Conservation (phyloP, 2,888 invertebrate genomes). For the Oscheius myriophilus region DNA sequence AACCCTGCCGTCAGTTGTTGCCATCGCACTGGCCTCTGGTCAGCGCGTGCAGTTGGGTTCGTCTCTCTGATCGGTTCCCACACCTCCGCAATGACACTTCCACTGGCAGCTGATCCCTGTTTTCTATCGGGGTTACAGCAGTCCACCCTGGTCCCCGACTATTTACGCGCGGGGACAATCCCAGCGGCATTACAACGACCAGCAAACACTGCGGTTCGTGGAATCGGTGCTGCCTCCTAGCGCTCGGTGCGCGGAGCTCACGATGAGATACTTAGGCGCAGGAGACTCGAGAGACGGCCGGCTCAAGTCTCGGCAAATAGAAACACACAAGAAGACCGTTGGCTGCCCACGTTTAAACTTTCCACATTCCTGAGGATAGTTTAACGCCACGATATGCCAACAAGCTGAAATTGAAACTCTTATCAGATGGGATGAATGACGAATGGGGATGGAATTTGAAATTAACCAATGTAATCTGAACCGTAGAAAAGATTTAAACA, state of each 20-base stretch:
- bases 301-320: conserved; percentile 30
- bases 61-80: background rate
- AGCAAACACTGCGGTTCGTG: conserved; percentile 28
- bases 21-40: too few relatives aligned
- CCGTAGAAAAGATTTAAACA: too few relatives aligned
- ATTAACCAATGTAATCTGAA: too few relatives aligned
- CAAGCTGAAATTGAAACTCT: background rate
- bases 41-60: background rate
- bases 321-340: conserved; percentile 29
- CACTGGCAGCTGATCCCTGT: conserved; percentile 1
- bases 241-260: conserved; percentile 25
- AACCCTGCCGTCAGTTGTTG: too few relatives aligned
- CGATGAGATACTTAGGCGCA: conserved; percentile 31
- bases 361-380: conserved; percentile 11
- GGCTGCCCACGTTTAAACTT: conserved; percentile 27
- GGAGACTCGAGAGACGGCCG: conserved; percentile 27
- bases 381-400: too few relatives aligned
- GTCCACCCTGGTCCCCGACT: conserved; percentile 4
- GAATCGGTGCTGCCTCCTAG: conserved; percentile 27
- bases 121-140: conserved; percentile 1
- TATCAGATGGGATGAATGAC: too few relatives aligned
- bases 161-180: conserved; percentile 22
- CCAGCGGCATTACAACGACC: conserved; percentile 29
- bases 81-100: background rate
- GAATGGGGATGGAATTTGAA: too few relatives aligned